Evolutionary conservation across 2,797 vertebrate genomes (phyloP), one percentile per base, ranked within the genome.

Genomic region (Pantherophis vulpinus): DNA sequence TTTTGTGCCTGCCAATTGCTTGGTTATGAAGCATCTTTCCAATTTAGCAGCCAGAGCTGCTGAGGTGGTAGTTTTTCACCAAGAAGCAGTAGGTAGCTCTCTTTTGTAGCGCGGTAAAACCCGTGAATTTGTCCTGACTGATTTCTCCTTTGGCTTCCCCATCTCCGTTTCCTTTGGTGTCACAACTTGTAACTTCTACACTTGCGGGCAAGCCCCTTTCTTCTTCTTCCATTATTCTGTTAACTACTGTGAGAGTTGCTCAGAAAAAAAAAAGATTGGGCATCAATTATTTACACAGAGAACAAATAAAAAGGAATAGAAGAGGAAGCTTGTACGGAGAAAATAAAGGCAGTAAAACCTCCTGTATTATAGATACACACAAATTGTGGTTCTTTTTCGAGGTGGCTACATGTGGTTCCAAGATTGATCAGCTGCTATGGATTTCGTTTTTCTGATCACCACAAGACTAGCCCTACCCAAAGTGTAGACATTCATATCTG

Each of bases 21-120:
- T 59, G 87, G 83, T 70, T 90, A 90, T 51, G 83, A 66, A 23
- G 54, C 54, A 70, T 59, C 16, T 25, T 70, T 20, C 60, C 60
- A 58, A 27, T 86, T 70, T 86, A 95, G 87, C 16, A n/a, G 37
- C 83, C 94, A 95, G 94, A 91, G 90, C 27, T 92, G 91, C 95
- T 95, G 55, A 92, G 93, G 54, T 88, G 88, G 93, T 47, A 0
- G 0, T 1, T 0, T 55, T 95, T n/a, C 37, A 23, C 14, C 70
- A 29, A n/a, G 16, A 61, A 86, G 63, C 47, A 20, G 18, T 20
- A n/a, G 10, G 58, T 8, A 5, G 10, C 42, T 63, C 58, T 14
- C 25, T 8, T 51, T 54, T 55, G 58, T 83, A 54, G 86, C 25
- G 59, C 32, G 14, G 32, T 63, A 55, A 90, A 90, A 55, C 27